Conservation (phyloP, 2,113 vertebrate genomes). For the Isurus oxyrinchus region DNA sequence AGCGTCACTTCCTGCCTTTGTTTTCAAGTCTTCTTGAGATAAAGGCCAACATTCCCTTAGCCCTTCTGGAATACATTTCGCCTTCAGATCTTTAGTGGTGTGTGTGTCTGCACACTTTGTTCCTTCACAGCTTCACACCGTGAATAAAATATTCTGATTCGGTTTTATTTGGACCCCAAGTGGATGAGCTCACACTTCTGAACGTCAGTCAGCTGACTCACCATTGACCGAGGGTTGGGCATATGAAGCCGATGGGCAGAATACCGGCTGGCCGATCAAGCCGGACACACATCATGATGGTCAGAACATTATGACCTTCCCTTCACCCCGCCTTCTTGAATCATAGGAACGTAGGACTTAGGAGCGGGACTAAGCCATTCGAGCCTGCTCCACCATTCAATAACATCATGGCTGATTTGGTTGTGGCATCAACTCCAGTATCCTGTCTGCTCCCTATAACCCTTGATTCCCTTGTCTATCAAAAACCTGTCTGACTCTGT, state of each 20-base stretch:
- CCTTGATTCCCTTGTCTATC: no score
- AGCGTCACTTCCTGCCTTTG: background rate
- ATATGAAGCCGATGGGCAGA: no score
- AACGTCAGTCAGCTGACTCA: background rate
- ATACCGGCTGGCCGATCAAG: background rate
- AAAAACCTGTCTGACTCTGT: no score
- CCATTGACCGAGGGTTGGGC: background rate
- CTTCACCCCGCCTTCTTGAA: no score
- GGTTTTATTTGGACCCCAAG: no score
- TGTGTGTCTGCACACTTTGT: background rate
- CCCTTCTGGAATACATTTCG: background rate
- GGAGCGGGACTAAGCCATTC: no score
- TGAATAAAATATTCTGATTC: background rate
- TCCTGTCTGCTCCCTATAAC: no score
- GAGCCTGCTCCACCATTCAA: no score
- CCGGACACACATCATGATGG: background rate
- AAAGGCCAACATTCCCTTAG: background rate
- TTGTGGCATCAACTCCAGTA: no score
- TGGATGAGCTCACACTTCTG: background rate
- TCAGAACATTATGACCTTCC: background rate
- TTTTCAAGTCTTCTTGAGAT: background rate
- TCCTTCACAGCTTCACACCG: background rate
- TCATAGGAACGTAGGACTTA: no score
- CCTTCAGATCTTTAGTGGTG: background rate
- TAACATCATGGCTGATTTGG: no score